Evolutionary conservation across 2,888 invertebrate genomes (phyloP).

Genomic region (Cancer borealis): DNA sequence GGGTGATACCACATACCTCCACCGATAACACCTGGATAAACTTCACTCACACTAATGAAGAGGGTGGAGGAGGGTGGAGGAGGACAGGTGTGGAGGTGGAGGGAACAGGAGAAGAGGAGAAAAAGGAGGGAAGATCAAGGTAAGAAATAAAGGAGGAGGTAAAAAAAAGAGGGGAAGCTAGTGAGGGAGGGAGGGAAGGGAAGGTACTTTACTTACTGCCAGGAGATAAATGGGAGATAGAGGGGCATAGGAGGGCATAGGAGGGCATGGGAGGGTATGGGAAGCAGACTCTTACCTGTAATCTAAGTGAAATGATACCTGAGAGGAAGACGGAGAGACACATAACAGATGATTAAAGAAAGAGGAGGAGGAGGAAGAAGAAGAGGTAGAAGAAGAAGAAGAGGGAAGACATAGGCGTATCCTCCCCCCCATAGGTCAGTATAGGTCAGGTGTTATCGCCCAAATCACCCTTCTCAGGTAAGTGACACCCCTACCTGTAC

Average conservation of each 20-base stretch:
- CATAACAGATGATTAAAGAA: no score
- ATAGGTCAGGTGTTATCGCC: not conserved
- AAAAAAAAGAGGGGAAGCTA: not conserved
- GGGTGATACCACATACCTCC: not conserved
- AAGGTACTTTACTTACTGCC: not conserved
- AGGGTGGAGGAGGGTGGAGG: not conserved
- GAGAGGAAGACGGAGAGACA: not conserved
- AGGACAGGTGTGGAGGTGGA: not conserved
- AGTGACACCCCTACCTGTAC: not conserved
- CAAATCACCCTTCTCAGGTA: not conserved
- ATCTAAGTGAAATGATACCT: not conserved
- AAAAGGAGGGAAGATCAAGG: no score
- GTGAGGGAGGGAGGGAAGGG: not conserved
- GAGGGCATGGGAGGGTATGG: not conserved
- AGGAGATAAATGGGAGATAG: not conserved
- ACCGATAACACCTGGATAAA: not conserved
- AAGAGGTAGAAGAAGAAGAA: not conserved
- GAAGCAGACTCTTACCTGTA: not conserved
- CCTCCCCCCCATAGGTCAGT: not conserved
- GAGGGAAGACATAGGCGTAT: no score
- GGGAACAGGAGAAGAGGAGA: not conserved
- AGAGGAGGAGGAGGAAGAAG: not conserved
- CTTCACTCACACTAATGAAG: constrained; percentile 1
- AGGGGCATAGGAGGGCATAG: not conserved
- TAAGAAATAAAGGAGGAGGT: not conserved